Evolutionary conservation across 2,888 invertebrate species (phyloP), one percentile per base, ranked within the genome.

Genomic region (Dichetophora obliterata): DNA sequence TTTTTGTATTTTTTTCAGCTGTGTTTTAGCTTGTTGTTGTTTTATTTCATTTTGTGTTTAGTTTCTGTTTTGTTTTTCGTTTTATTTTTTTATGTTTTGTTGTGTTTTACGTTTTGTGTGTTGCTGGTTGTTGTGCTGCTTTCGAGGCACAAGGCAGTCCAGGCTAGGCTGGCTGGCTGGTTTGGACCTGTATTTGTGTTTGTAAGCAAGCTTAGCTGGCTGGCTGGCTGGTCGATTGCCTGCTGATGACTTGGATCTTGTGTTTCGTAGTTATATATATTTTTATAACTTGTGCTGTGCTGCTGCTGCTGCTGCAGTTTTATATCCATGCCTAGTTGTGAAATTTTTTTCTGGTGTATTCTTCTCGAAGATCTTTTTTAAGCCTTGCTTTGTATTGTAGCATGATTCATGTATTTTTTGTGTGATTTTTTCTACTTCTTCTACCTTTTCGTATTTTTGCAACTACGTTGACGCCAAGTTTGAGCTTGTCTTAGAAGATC

Each of bases 41-140:
- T 88, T 87, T 89, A 83, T 82, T 92, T 92, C 52, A 76, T 83
- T 82, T 97, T 97, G 91, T 96, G 97, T 91, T 92, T 97, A 89
- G 93, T 94, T 77, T 79, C 59, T 57, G 31, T 43, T 77, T 61
- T 76, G 24, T 31, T 27, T 37, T 57, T 37, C 31, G 16, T 76
- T 78, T 63, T 48, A 34, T 24, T 27, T 71, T 74, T n/a, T 66
- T 43, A 34, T 43, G 22, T 37, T 65, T 75, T 75, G 65, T 8
- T 31, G 63, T 74, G 75, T 79, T 77, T 78, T 78, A 75, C 69
- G 70, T 65, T 78, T 80, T 82, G 76, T 79, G 80, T 78, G 79
- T 80, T 78, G 78, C 76, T 69, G 78, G 80, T 78, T 79, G 79
- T 71, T 79, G 80, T 79, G 77, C 78, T 80, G 80, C 81, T 82